Evolutionary conservation across 2,113 vertebrate species (phyloP), one percentile per base, ranked within the genome.

Genomic region (Eleginops maclovinus): DNA sequence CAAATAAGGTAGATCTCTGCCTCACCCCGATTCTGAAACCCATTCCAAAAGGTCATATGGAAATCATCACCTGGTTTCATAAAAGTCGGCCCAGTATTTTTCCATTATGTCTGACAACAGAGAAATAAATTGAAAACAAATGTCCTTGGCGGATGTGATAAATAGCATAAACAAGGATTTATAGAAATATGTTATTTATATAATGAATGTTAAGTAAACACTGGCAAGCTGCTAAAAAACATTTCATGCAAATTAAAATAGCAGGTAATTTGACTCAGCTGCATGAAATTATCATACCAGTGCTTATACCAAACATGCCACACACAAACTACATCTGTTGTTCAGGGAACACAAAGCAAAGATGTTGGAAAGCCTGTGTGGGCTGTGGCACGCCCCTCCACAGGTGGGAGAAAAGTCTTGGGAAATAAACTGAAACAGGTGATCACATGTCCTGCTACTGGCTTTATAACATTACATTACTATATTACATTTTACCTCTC

Each of bases 191-290:
- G 0, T 9, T 0, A 26, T 44, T 59, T 43, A 43, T 17, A 41
- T 41, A 49, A 17, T 10, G 10, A 14, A 3, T 19, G 31, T 54
- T 40, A 63, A 58, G 40, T 46, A 24, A 62, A 70, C n/a, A 71
- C 46, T 49, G 22, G 16, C 21, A 75, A 56, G 59, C 10, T 49
- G 43, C n/a, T 28, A 9, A 40, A 43, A 28, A 58, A 19, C 17
- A 50, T 17, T 19, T 17, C 44, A 26, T 55, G 66, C 54, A 71
- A 71, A 75, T 71, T 69, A 43, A 21, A 61, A 60, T 21, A 59
- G 11, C 14, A 40, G n/a, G n/a, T 64, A 55, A 74, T 74, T 68
- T 28, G 21, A 26, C 21, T 40, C 24, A 46, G 53, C 46, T 22
- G 17, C 6, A 1, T 59, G 15, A 67, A 73, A 60, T 53, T 1